Evolutionary conservation across 1,140 invertebrate genomes (phyloP), one percentile per base, ranked within the genome.

Genomic region (Tetragnatha versicolor): DNA sequence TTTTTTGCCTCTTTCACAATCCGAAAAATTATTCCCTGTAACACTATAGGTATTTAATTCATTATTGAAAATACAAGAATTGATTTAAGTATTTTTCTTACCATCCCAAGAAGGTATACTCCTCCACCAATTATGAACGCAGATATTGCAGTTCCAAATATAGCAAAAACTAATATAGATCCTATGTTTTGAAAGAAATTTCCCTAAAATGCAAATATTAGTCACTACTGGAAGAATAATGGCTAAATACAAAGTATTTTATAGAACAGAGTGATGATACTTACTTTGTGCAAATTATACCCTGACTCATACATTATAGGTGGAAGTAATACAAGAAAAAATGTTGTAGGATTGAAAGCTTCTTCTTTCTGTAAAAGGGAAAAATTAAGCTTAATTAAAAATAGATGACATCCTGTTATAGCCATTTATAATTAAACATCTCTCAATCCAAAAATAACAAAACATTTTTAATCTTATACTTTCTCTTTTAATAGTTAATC

Each of bases 181-280:
- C 95, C 96, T 85, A 98, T 97, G 84, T 98, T 98, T 88, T 98
- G 96, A 85, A 99, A 98, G 84, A 99, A 99, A 84, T 99, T 98
- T 65, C 97, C 89, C 88, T 90, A 83, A 70, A 85, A 45, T 4
- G 12, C 2, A 42, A 53, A 55, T 55, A 60, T 58, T 3, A 29
- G 33, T 10, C 25, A 63, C 0, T 14, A 39, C 17, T 42, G 7
- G 7, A 58, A 33, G 10, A 31, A 58, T 58, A 58, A 6, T 42
- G 9, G 2, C 12, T 33, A 20, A 49, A 14, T 37, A 12, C 14
- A 55, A 39, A 55, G 0, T 53, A 60, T 14, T 25, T 7, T 9
- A 58, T 29, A 10, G 47, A 31, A 12, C 7, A n/a, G 39, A 27
- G 29, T 20, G 12, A 42, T 47, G n/a, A 22, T 37, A 39, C 45